phyloP scores from a whole-genome alignment of 1,140 invertebrate genomes.

The Hetaerina americana region DNA sequence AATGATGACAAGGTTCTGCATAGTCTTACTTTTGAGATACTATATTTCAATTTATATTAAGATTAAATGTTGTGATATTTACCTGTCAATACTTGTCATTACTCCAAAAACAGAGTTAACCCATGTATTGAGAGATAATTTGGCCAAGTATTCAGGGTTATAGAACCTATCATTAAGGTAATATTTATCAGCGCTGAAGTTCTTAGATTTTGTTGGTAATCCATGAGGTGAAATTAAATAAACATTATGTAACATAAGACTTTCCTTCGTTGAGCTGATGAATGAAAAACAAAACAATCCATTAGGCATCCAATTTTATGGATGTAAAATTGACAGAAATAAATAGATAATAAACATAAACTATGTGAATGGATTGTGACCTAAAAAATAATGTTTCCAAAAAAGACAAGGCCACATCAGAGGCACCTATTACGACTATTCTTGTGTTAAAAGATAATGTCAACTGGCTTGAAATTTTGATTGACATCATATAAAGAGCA shows the following conservation, averaged over 20 bases:
- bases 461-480: conserved; percentile 28
- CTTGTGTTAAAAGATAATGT: conserved; percentile 39
- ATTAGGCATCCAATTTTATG: no score
- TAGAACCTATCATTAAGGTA: conserved; percentile 31
- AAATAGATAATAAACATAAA: no score
- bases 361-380: conserved; percentile 24
- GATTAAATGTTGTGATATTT: conserved; percentile 4
- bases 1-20: no score
- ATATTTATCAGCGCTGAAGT: no score
- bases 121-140: conserved; percentile 33
- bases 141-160: conserved; percentile 33
- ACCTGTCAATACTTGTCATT: conserved; percentile 40
- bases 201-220: conserved; percentile 41
- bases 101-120: conserved; percentile 39
- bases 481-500: conserved; percentile 31
- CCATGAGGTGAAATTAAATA: conserved; percentile 51
- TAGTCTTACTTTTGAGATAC: background rate
- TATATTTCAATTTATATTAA: background rate
- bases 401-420: conserved; percentile 51
- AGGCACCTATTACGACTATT: conserved; percentile 61
- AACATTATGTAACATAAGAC: background rate
- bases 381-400: conserved; percentile 48
- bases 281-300: background rate
- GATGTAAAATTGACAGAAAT: no score
- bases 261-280: background rate